These are phyloP conservation scores for Elaphurus davidianus DNA, from an alignment of 2,113 vertebrate genomes.

Conservation along the genomic window DNA sequence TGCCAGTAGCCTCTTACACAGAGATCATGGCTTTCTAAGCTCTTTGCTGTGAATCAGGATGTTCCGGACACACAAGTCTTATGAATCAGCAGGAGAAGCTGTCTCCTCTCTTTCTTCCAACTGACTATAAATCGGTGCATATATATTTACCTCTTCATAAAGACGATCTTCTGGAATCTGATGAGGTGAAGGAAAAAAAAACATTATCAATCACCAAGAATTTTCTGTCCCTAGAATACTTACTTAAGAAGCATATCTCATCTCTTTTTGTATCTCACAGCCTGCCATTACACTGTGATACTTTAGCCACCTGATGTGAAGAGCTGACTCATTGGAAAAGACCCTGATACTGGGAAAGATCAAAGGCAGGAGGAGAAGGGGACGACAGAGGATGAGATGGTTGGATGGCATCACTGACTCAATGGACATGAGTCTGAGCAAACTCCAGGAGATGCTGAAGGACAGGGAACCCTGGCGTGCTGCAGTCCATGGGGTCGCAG, in stretches of 20 bases:
- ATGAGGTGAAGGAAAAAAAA: neutral
- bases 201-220: neutral
- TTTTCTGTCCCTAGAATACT: neutral
- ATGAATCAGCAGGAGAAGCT: neutral
- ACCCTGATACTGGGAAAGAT: neutral
- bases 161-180: constrained; percentile 61
- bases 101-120: neutral
- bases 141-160: constrained; percentile 72
- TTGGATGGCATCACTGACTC: neutral
- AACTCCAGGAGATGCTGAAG: neutral
- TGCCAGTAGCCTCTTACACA: neutral
- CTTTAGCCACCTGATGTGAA: neutral
- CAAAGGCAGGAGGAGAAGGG: neutral
- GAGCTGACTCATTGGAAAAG: neutral
- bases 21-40: neutral
- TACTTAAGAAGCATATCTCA: accelerated
- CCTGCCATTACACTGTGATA: neutral
- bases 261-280: neutral
- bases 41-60: neutral
- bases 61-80: neutral
- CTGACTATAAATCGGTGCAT: constrained; percentile 64
- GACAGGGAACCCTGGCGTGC: neutral
- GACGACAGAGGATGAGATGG: neutral
- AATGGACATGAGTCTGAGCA: neutral
- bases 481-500: neutral